These are phyloP conservation scores for Wasmannia auropunctata DNA, from an alignment of 1,140 invertebrate genomes.

Conservation along the genomic window DNA sequence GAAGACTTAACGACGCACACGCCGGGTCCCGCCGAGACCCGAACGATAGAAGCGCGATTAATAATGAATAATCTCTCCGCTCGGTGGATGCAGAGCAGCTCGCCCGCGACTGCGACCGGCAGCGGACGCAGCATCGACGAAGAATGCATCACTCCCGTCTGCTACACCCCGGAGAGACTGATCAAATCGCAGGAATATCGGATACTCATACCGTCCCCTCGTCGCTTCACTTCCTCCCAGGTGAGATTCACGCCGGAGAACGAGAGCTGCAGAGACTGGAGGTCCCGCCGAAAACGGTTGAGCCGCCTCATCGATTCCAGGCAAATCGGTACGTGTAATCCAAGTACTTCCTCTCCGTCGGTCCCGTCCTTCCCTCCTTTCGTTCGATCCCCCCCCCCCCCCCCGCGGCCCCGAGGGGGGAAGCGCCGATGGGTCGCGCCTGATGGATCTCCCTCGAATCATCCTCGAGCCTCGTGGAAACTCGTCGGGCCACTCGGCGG, in stretches of 20 bases:
- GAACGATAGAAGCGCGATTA: not conserved
- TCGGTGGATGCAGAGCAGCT: not conserved
- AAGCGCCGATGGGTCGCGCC: not conserved
- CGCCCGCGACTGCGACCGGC: not conserved
- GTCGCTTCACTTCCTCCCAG: conserved; percentile 62
- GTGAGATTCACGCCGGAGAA: conserved; percentile 21
- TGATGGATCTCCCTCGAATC: not conserved
- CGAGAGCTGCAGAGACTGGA: conserved; percentile 34
- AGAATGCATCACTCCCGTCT: conserved; percentile 51
- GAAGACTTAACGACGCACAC: not conserved
- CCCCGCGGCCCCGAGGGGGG: not conserved
- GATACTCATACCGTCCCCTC: conserved; percentile 78
- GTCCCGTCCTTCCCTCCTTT: not conserved
- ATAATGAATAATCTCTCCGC: not conserved
- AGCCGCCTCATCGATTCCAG: conserved; percentile 68
- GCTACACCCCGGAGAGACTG: conserved; percentile 81
- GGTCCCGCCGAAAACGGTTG: conserved; percentile 42
- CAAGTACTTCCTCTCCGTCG: not conserved
- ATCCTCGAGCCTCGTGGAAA: not conserved
- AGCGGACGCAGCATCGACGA: not conserved
- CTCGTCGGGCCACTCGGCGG: not conserved
- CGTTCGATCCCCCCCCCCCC: too few relatives aligned
- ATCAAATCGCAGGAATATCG: conserved; percentile 78
- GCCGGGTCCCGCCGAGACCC: not conserved
- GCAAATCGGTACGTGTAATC: conserved; percentile 64